A percentile compares a stretch with the other conserved stretches of the same genome.
Conservation (phyloP, 2,888 invertebrate species). For the Endomychus coccineus region DNA sequence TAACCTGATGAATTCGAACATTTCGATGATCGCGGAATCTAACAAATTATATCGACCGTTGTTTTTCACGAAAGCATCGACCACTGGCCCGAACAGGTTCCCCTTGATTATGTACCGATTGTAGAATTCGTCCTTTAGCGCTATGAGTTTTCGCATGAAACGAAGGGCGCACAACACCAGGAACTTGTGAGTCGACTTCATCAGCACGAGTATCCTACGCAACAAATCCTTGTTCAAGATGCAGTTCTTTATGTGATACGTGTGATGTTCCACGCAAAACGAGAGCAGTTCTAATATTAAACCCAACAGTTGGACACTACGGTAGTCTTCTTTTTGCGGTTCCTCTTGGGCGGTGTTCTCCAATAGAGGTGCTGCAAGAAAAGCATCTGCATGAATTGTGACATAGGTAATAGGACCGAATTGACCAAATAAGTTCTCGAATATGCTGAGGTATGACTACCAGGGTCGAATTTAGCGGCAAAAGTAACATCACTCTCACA, state of each 20-base stretch:
- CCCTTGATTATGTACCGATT: conserved; percentile 93
- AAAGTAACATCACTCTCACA: too few species aligned
- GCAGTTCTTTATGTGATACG: conserved; percentile 97
- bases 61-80: conserved; percentile 93
- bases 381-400: too few species aligned
- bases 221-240: conserved; percentile 95
- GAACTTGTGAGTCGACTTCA: conserved; percentile 96
- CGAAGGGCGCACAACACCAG: conserved; percentile 92
- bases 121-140: conserved; percentile 97
- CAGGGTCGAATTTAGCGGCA: too few species aligned
- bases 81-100: conserved; percentile 90
- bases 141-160: conserved; percentile 94
- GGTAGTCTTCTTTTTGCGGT: conserved; percentile 90
- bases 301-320: conserved; percentile 91
- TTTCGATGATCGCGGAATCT: conserved; percentile 97
- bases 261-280: conserved; percentile 99
- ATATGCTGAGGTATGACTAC: too few species aligned
- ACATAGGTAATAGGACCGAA: too few species aligned
- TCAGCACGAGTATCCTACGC: conserved; percentile 87
- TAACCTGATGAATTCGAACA: conserved; percentile 97
- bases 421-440: too few species aligned
- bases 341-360: conserved; percentile 87
- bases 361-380: conserved; percentile 72
- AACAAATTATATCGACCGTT: conserved; percentile 97
- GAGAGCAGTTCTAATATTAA: conserved; percentile 91